Base-by-base conservation (phyloP, 2,888 invertebrate genomes). In the Drymonia ruficornis region DNA sequence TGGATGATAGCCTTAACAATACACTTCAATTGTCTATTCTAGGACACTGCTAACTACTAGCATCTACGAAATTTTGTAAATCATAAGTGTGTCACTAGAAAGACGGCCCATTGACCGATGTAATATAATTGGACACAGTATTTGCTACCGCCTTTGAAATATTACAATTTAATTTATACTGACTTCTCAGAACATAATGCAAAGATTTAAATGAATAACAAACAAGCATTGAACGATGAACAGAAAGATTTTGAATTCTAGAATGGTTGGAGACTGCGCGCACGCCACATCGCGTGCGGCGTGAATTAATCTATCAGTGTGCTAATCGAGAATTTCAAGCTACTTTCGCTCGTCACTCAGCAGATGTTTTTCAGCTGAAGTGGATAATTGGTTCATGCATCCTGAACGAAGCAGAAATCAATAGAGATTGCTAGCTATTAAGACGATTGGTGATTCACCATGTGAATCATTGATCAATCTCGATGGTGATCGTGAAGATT, bases 271-370 rank as follows among this genome's bases (percentile, higher is more conserved):
- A 48, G 52, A 44, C 50, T 44, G 53, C 46, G 53, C 56, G 56
- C 89, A 88, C 86, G 87, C 78, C 60, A 86, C 49, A 59, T 86
- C 61, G 88, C 89, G 83, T 87, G 87, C 60, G 59, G 73, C 71
- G 73, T 70, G 70, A 76, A 77, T 70, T 73, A 73, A 76, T 72
- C 72, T 65, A 78, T 80, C 81, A 75, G 67, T 76, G 68, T 71
- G 74, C 74, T 78, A 81, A 77, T 70, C 74, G 63, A 70, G 69
- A 74, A 78, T 78, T 76, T 77, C 70, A 72, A 66, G 65, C 70
- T 61, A 84, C 86, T 86, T 85, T 86, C 86, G 78, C 84, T 81
- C 78, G 78, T 80, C 81, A 79, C 60, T 67, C 63, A 54, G 53
- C 61, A 67, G 63, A 63, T 65, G 67, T 70, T 76, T 76, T 67